A percentile compares a stretch with the other conserved stretches of the same genome.
Evolutionary conservation across 2,888 invertebrate species (phyloP).

Genomic region (Lasioglossum marginatum): DNA sequence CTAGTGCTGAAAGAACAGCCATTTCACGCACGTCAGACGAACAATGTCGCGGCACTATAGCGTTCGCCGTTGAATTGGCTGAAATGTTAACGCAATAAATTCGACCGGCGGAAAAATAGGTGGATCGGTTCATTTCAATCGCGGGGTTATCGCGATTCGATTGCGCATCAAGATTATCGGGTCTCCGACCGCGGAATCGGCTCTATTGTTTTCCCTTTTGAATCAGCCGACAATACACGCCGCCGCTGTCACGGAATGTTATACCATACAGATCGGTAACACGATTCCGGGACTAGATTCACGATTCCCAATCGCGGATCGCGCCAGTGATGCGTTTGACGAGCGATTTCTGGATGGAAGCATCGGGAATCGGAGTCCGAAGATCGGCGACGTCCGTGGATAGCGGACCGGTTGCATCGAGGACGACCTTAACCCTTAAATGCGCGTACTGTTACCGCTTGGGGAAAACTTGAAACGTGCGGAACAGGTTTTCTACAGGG

Average conservation of each 20-base stretch:
- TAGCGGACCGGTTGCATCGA: conserved; percentile 56
- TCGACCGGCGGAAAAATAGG: neutral
- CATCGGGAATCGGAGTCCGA: conserved; percentile 27
- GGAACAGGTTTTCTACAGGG: conserved; percentile 66
- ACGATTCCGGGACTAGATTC: neutral
- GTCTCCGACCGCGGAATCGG: conserved; percentile 13
- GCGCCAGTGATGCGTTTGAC: neutral
- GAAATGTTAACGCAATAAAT: conserved; percentile 26
- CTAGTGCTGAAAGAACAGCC: neutral
- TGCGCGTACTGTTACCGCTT: conserved; percentile 67
- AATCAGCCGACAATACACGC: conserved; percentile 13
- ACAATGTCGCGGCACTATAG: neutral
- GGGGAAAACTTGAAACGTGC: conserved; percentile 69
- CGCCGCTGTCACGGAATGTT: neutral
- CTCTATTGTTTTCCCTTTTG: conserved; percentile 26
- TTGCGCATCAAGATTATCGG: conserved; percentile 23
- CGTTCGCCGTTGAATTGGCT: neutral
- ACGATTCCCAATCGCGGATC: conserved; percentile 14
- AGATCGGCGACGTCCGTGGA: conserved; percentile 49
- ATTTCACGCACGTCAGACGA: neutral
- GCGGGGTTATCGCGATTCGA: conserved; percentile 23
- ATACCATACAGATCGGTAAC: conserved; percentile 21
- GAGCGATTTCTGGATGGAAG: conserved; percentile 35
- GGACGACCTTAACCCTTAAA: conserved; percentile 74
- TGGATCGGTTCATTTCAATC: conserved; percentile 6